These are phyloP conservation scores for Zenarchopterus dispar DNA, from an alignment of 2,797 vertebrate species.

Conservation along the genomic window DNA sequence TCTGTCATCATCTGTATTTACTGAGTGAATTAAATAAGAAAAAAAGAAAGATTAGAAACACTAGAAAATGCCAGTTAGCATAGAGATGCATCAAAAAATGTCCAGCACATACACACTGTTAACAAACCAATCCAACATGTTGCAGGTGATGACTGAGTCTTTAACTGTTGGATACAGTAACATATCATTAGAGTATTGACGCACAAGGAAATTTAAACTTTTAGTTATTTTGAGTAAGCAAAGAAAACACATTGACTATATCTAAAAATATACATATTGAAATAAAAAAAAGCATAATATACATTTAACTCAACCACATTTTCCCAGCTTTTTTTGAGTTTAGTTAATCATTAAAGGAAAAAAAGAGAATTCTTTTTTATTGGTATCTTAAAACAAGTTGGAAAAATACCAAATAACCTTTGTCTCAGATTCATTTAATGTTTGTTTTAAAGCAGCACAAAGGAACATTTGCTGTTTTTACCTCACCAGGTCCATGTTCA, in stretches of 20 bases:
- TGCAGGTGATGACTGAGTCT: conserved; percentile 10
- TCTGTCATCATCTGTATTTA: not conserved
- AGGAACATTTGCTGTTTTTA: no score
- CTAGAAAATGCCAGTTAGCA: no score
- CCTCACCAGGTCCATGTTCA: no score
- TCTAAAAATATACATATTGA: conserved; percentile 34
- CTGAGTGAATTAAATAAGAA: not conserved
- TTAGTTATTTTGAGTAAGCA: conserved; percentile 18
- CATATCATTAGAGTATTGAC: conserved; percentile 7
- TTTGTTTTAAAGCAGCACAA: no score
- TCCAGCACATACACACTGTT: conserved; percentile 9
- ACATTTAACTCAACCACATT: conserved; percentile 25
- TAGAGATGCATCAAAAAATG: conserved; percentile 18
- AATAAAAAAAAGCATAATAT: conserved; percentile 37
- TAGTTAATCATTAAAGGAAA: conserved; percentile 11
- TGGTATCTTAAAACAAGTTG: conserved; percentile 10
- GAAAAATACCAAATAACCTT: conserved; percentile 2
- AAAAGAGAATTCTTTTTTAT: conserved; percentile 17
- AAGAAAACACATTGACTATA: conserved; percentile 38
- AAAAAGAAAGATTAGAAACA: no score
- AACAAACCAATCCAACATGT: conserved; percentile 24
- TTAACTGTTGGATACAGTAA: conserved; percentile 14
- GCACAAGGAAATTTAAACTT: conserved; percentile 7
- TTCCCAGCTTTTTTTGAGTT: conserved; percentile 33
- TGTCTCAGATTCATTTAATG: not conserved